Evolutionary conservation across 2,888 invertebrate species (phyloP).

Genomic region (Yponomeuta evonymella): DNA sequence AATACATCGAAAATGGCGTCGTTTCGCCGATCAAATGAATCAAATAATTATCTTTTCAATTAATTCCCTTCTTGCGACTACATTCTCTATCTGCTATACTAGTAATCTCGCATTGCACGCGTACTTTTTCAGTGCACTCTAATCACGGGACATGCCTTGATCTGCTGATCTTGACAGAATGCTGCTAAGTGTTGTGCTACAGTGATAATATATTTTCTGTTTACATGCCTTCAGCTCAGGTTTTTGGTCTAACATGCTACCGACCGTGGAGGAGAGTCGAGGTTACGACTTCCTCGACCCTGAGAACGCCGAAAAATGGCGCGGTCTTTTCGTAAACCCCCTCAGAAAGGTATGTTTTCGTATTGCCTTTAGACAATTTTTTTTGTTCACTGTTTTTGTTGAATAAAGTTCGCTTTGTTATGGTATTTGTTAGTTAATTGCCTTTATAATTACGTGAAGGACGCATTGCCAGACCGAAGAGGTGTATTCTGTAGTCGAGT

Average conservation of each 20-base stretch:
- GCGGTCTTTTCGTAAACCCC: conserved; percentile 90
- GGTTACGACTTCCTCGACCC: conserved; percentile 91
- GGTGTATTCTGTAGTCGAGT: too few species aligned
- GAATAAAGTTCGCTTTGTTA: background rate
- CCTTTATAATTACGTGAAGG: too few species aligned
- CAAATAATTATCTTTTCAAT: conserved; percentile 43
- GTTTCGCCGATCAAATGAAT: conserved; percentile 62
- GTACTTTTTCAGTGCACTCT: background rate
- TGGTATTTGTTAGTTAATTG: background rate
- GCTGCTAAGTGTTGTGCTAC: conserved; percentile 50
- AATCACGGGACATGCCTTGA: conserved; percentile 32
- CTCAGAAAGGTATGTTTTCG: conserved; percentile 84
- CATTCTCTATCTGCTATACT: conserved; percentile 5
- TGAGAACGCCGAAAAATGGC: conserved; percentile 94
- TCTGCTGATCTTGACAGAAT: conserved; percentile 39
- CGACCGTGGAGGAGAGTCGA: conserved; percentile 72
- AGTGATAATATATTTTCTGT: conserved; percentile 53
- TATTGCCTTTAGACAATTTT: background rate
- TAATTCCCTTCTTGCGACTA: conserved; percentile 30
- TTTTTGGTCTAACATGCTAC: conserved; percentile 62
- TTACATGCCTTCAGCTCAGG: conserved; percentile 66
- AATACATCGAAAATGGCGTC: conserved; percentile 71
- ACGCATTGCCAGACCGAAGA: too few species aligned
- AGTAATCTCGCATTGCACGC: conserved; percentile 20
- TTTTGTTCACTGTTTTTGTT: background rate